phyloP scores from a whole-genome alignment of 2,888 invertebrate species.

The Caenorhabditis parvicauda region DNA sequence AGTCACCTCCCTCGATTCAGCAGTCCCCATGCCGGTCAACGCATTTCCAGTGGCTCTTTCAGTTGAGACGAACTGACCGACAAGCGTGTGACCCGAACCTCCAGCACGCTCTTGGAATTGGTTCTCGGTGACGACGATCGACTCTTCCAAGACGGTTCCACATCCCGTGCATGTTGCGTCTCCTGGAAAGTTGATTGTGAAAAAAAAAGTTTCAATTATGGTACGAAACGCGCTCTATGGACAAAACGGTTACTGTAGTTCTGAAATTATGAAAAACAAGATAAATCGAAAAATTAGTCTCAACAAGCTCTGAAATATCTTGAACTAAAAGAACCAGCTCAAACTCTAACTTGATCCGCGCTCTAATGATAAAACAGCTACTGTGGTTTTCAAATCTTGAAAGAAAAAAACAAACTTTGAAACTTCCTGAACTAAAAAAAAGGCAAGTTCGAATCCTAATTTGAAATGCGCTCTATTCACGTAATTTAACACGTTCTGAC shows the following conservation, averaged over 20 bases:
- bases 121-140: conserved; percentile 91
- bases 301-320: no score
- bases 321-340: background rate
- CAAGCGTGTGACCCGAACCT: conserved; percentile 72
- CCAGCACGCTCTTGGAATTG: conserved; percentile 79
- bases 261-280: no score
- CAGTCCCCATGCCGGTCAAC: conserved; percentile 37
- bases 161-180: conserved; percentile 94
- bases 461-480: no score
- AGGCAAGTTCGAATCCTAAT: no score
- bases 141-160: conserved; percentile 91
- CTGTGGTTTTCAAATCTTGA: background rate
- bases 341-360: background rate
- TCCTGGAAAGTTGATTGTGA: conserved; percentile 15
- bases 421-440: no score
- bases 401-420: no score
- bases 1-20: conserved; percentile 89
- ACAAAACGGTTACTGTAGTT: background rate
- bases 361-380: background rate
- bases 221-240: background rate
- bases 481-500: no score
- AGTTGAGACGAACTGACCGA: conserved; percentile 46
- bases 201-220: background rate
- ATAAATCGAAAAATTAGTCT: no score
- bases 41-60: conserved; percentile 28